phyloP scores from a whole-genome alignment of 2,888 invertebrate species.

The Lepetodrilus schrolli region DNA sequence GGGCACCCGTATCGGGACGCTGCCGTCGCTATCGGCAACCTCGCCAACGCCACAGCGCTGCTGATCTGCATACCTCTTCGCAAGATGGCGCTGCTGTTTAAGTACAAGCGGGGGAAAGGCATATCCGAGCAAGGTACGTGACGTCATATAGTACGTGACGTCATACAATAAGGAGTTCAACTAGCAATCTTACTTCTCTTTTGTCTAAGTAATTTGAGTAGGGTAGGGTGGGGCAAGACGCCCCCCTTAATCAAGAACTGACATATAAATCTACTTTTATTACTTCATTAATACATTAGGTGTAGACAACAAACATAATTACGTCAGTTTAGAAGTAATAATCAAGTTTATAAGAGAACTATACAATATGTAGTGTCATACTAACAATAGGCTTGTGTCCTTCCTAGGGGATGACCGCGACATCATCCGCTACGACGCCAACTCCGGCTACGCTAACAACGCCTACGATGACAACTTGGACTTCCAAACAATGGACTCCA shows the following conservation, averaged over 20 bases:
- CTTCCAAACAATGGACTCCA: constrained; percentile 41
- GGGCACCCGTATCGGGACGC: constrained; percentile 69
- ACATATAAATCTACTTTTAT: too few species aligned
- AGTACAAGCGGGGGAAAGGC: constrained; percentile 48
- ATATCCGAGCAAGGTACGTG: constrained; percentile 35
- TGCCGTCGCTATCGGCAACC: constrained; percentile 74
- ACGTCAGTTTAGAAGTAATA: too few species aligned
- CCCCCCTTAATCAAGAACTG: too few species aligned
- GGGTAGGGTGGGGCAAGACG: too few species aligned
- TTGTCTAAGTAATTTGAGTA: too few species aligned
- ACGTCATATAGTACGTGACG: too few species aligned
- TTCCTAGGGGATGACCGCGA: not conserved
- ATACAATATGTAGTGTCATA: too few species aligned
- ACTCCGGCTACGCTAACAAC: not conserved
- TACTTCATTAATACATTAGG: too few species aligned
- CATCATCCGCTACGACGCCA: not conserved
- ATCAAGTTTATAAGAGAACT: too few species aligned
- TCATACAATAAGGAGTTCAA: too few species aligned
- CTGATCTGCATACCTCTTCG: constrained; percentile 74
- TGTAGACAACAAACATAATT: too few species aligned
- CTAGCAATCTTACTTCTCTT: too few species aligned
- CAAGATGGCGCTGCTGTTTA: constrained; percentile 69
- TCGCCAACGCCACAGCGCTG: constrained; percentile 74
- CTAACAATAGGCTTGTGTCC: not conserved
- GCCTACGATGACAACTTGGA: constrained; percentile 15